These are phyloP conservation scores for Apodemia hepburni DNA, from an alignment of 2,888 invertebrate genomes.

Conservation along the genomic window DNA sequence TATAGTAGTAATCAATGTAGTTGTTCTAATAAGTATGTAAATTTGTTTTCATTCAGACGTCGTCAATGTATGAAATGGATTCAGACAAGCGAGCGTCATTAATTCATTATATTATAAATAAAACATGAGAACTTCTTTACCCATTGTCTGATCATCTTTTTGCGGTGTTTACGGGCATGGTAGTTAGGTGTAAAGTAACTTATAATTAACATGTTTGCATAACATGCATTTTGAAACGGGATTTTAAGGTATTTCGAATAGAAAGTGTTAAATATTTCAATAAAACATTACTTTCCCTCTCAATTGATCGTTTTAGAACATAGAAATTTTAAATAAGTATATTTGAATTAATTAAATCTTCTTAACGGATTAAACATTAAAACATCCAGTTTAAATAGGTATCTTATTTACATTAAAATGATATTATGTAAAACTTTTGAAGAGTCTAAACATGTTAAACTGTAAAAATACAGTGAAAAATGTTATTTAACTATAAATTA, in stretches of 20 bases:
- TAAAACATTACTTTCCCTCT: slow-evolving; percentile 1
- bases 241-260: slow-evolving; percentile 6
- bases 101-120: slow-evolving; percentile 61
- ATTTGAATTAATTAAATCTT: slow-evolving; percentile 3
- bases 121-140: slow-evolving; percentile 62
- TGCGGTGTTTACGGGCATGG: slow-evolving; percentile 21
- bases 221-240: background rate
- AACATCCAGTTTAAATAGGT: background rate
- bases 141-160: slow-evolving; percentile 50
- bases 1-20: background rate
- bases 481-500: background rate
- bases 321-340: background rate
- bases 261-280: slow-evolving; percentile 11
- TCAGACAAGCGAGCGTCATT: slow-evolving; percentile 75
- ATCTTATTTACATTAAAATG: slow-evolving; percentile 4
- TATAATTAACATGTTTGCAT: background rate
- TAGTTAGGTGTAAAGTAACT: slow-evolving; percentile 11
- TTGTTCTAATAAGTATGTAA: background rate
- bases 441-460: background rate
- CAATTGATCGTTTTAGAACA: background rate
- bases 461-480: background rate
- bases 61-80: slow-evolving; percentile 56
- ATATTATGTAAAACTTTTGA: background rate
- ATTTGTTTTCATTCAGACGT: slow-evolving; percentile 8
- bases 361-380: background rate